Evolutionary conservation across 2,797 vertebrate genomes (phyloP).

Genomic region (Hephaestus fuliginosus): DNA sequence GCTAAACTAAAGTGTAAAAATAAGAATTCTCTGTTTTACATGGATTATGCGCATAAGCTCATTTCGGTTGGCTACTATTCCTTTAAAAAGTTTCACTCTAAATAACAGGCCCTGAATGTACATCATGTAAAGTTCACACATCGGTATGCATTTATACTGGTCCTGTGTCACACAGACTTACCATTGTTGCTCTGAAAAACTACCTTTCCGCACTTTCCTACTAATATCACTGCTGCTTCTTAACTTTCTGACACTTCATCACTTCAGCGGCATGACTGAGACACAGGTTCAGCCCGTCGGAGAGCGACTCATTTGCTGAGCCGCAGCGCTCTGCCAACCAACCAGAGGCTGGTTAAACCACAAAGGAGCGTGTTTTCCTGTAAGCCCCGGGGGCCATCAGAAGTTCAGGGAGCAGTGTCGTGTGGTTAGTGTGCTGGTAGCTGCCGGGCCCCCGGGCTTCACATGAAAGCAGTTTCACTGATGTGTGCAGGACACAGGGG

Average conservation of each 20-base stretch:
- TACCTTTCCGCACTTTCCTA: not conserved
- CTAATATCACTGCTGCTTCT: not conserved
- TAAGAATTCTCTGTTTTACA: not conserved
- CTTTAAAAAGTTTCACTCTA: not conserved
- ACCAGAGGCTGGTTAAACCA: constrained; percentile 40
- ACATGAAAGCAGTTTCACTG: constrained; percentile 60
- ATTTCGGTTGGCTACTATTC: not conserved
- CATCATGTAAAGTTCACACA: not conserved
- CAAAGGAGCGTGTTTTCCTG: constrained; percentile 49
- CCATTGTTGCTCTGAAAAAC: not conserved
- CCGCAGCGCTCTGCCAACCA: not conserved
- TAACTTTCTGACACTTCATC: constrained; percentile 39
- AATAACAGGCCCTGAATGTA: not conserved
- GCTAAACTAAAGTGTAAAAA: not conserved
- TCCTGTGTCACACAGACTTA: not conserved
- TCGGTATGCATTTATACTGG: not conserved
- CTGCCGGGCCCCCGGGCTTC: constrained; percentile 46
- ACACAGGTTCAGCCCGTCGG: not conserved
- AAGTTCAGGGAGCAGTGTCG: constrained; percentile 44
- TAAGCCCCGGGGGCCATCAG: constrained; percentile 35
- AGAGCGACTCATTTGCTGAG: constrained; percentile 13
- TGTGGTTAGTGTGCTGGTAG: constrained; percentile 54
- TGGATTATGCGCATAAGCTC: not conserved
- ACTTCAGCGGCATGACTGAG: constrained; percentile 24
- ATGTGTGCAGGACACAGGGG: constrained; percentile 45